Evolutionary conservation across 2,797 vertebrate genomes (phyloP).

Genomic region (Xyrichtys novacula): DNA sequence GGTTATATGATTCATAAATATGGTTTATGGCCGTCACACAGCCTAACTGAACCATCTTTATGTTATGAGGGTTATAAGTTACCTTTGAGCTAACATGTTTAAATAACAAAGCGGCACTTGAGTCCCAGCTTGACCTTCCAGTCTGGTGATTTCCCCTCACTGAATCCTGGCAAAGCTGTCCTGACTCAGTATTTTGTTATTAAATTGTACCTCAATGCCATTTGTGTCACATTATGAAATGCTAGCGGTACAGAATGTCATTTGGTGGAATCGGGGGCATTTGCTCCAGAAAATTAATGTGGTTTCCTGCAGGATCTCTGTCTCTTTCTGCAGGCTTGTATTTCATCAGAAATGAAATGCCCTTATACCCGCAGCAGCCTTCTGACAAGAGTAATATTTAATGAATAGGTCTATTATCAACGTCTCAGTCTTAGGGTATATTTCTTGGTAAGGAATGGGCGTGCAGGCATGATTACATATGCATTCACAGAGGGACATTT

Average conservation of each 20-base stretch:
- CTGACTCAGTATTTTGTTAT: slow-evolving; percentile 89
- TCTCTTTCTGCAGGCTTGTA: slow-evolving; percentile 94
- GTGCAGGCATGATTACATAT: slow-evolving; percentile 74
- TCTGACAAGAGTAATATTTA: slow-evolving; percentile 97
- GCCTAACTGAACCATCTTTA: not conserved
- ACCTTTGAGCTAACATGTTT: slow-evolving; percentile 38
- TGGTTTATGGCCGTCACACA: slow-evolving; percentile 6
- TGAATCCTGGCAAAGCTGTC: slow-evolving; percentile 46
- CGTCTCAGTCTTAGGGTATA: slow-evolving; percentile 90
- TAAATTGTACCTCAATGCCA: slow-evolving; percentile 92
- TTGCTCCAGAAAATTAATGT: slow-evolving; percentile 96
- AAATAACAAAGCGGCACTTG: slow-evolving; percentile 56
- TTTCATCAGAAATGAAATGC: slow-evolving; percentile 85
- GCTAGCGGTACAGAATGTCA: slow-evolving; percentile 94
- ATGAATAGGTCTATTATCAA: slow-evolving; percentile 97
- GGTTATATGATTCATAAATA: slow-evolving; percentile 1
- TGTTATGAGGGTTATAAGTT: slow-evolving; percentile 25
- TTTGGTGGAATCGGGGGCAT: slow-evolving; percentile 91
- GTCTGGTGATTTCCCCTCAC: slow-evolving; percentile 39
- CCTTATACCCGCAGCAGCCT: slow-evolving; percentile 76
- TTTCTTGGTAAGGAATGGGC: slow-evolving; percentile 90
- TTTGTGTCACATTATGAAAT: slow-evolving; percentile 97
- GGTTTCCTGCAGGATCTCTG: slow-evolving; percentile 91
- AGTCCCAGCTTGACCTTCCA: slow-evolving; percentile 59
- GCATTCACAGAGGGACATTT: slow-evolving; percentile 27